These are phyloP conservation scores for Gymnogyps californianus DNA, from an alignment of 2,113 vertebrate genomes.

Conservation along the genomic window DNA sequence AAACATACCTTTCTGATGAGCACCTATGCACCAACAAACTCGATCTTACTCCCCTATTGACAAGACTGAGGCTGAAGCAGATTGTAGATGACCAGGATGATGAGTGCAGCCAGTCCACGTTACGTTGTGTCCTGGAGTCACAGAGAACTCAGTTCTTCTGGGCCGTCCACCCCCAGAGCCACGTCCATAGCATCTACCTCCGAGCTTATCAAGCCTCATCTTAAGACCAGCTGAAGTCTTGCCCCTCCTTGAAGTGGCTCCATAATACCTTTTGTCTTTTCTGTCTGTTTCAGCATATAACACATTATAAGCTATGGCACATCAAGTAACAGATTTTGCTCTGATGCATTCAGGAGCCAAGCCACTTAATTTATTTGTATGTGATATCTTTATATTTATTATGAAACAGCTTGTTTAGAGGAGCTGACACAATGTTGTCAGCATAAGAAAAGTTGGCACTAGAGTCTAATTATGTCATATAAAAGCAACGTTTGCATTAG, in stretches of 20 bases:
- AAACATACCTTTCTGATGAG: not conserved
- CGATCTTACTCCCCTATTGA: not conserved
- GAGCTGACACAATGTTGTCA: not conserved
- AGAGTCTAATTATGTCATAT: not conserved
- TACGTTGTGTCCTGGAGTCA: not conserved
- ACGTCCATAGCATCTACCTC: not conserved
- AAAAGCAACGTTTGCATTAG: not conserved
- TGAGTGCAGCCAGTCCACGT: fast-evolving
- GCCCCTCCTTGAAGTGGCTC: not conserved
- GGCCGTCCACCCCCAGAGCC: not conserved
- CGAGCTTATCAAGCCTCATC: not conserved
- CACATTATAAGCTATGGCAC: not conserved
- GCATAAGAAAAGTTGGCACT: not conserved
- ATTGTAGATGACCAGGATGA: not conserved
- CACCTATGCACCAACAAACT: not conserved
- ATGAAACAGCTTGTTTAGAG: not conserved
- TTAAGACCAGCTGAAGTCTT: not conserved
- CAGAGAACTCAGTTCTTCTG: not conserved
- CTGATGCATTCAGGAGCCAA: not conserved
- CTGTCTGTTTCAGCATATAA: not conserved
- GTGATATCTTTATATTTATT: not conserved
- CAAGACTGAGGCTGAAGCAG: not conserved
- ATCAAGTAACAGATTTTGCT: not conserved
- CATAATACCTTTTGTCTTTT: not conserved
- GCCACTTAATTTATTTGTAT: not conserved